A percentile compares a stretch with the other conserved stretches of the same genome.
Conservation (phyloP, 2,113 vertebrate genomes). For the Odocoileus hemionus region DNA sequence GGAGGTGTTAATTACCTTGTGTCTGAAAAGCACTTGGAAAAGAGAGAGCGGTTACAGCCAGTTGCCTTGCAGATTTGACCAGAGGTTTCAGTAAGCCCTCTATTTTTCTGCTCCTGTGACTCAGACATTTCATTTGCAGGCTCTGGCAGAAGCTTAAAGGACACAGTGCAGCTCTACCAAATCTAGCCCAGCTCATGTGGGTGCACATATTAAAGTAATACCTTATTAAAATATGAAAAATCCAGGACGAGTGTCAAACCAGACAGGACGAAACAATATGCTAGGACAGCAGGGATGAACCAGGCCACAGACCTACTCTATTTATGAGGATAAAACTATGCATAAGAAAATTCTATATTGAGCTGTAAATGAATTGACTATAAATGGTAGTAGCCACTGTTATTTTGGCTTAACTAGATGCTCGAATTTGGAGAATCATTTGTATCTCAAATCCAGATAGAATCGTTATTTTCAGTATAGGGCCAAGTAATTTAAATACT, state of each 20-base stretch:
- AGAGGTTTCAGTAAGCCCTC: not conserved
- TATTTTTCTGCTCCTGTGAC: not conserved
- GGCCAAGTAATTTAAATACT: not conserved
- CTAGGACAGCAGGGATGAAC: not conserved
- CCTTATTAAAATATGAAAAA: conserved; percentile 3
- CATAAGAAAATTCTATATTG: not conserved
- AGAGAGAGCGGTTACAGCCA: not conserved
- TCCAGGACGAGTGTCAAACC: not conserved
- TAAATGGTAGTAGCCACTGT: not conserved
- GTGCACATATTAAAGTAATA: not conserved
- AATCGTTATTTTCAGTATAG: not conserved
- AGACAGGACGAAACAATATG: not conserved
- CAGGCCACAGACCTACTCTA: not conserved
- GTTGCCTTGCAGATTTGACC: not conserved
- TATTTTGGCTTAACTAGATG: not conserved
- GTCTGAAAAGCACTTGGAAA: not conserved
- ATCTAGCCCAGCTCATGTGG: not conserved
- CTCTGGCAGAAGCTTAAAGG: not conserved
- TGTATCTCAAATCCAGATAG: conserved; percentile 13
- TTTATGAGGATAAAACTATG: not conserved
- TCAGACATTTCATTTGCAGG: not conserved
- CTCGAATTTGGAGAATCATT: not conserved
- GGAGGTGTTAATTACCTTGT: conserved; percentile 8
- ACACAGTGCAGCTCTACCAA: not conserved
- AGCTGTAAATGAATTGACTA: not conserved